Conservation (phyloP, 2,797 vertebrate genomes). For the Spondyliosoma cantharus region DNA sequence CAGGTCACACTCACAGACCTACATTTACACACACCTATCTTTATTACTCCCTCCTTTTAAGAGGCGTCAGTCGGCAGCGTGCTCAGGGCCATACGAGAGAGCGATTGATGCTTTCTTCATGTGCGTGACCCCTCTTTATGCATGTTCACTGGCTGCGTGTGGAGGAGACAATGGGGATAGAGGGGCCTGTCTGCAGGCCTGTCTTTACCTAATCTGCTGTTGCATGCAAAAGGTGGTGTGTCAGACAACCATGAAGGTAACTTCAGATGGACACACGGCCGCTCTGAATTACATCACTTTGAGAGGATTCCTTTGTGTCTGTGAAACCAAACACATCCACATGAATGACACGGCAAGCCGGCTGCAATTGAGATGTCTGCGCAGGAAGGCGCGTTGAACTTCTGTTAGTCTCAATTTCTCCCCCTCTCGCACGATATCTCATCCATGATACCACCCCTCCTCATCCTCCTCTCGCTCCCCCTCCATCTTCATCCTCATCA, state of each 20-base stretch:
- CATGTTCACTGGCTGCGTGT: slow-evolving; percentile 63
- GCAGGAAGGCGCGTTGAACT: slow-evolving; percentile 69
- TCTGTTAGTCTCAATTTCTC: slow-evolving; percentile 74
- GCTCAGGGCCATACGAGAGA: slow-evolving; percentile 41
- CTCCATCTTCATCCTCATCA: slow-evolving; percentile 57
- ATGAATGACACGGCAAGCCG: slow-evolving; percentile 72
- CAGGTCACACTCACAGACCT: slow-evolving; percentile 49
- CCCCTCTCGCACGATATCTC: slow-evolving; percentile 79
- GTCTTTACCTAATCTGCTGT: slow-evolving; percentile 73
- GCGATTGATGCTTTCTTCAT: slow-evolving; percentile 56
- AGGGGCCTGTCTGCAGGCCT: slow-evolving; percentile 53
- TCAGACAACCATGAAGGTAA: slow-evolving; percentile 89
- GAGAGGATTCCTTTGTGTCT: slow-evolving; percentile 75
- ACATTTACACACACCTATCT: slow-evolving; percentile 51
- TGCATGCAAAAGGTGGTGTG: slow-evolving; percentile 91
- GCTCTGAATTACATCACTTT: slow-evolving; percentile 72
- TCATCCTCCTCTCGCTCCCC: slow-evolving; percentile 33
- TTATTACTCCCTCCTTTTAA: slow-evolving; percentile 51
- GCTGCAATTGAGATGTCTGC: slow-evolving; percentile 78
- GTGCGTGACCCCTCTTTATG: slow-evolving; percentile 71
- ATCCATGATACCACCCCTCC: slow-evolving; percentile 55
- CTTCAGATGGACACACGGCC: slow-evolving; percentile 64
- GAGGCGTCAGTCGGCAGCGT: slow-evolving; percentile 64
- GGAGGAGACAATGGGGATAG: slow-evolving; percentile 63
- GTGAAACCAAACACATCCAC: slow-evolving; percentile 77